Evolutionary conservation across 2,888 invertebrate genomes (phyloP), one percentile per base, ranked within the genome.

Genomic region (Phengaris arion): DNA sequence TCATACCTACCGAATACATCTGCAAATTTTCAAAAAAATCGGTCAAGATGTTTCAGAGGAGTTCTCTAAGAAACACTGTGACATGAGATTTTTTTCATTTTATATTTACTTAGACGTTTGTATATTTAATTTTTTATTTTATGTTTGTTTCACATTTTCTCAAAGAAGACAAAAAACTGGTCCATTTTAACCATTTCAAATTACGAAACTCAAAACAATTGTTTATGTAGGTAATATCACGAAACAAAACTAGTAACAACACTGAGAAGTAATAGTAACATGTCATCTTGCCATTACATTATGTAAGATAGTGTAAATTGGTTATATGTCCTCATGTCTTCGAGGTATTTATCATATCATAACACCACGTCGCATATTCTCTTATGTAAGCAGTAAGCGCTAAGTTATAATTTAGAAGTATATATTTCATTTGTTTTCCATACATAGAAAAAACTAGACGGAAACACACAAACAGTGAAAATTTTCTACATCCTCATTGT

Each of bases 401-500:
- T 35, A 64, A 6, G 59, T 9, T 8, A 55, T 8, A 13, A n/a
- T n/a, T 55, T 55, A n/a, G 8, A 59, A 59, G 8, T 59, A 59
- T 9, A 22, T 22, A 22, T 59, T 59, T 35, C 35, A 35, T 35
- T 35, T 35, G 4, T 4, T 35, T 35, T 35, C 35, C 35, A 35
- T 10, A 52, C 1, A 12, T 52, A 12, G 12, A 52, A 64, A 10
- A 35, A 12, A 45, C 22, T 10, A 59, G 10, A 15, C 57, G 57
- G 57, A 64, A 64, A 35, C 64, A 35, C 35, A 35, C 15, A 59
- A 22, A 57, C 5, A 64, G 35, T 64, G 64, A 64, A 64, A 35
- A 64, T 64, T 55, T n/a, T 55, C n/a, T 35, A 64, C 64, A 64
- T 64, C 64, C 35, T 64, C 64, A 64, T 35, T 64, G 64, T 64